Evolutionary conservation across 2,797 vertebrate genomes (phyloP).

Genomic region (Parambassis ranga): DNA sequence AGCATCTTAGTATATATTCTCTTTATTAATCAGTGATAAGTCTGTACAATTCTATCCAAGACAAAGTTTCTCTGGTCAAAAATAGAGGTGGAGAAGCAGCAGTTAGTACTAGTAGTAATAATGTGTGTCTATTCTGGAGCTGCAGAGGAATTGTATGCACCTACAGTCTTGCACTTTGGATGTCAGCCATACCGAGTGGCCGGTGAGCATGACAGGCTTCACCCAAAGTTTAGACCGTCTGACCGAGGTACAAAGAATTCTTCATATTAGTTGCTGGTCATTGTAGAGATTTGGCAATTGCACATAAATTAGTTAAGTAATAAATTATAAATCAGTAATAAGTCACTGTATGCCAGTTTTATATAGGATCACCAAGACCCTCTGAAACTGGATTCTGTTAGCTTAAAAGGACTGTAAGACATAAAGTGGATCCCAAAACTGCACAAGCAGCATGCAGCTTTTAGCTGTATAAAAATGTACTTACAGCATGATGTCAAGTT

Average conservation of each 20-base stretch:
- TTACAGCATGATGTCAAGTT: not conserved
- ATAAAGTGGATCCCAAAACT: too few relatives aligned
- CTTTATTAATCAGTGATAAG: conserved; percentile 14
- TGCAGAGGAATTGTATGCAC: conserved; percentile 27
- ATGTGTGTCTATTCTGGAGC: conserved; percentile 17
- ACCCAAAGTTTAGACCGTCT: not conserved
- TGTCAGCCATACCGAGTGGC: not conserved
- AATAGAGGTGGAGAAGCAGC: not conserved
- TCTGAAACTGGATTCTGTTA: not conserved
- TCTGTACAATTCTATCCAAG: not conserved
- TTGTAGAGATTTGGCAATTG: too few relatives aligned
- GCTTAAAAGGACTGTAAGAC: not conserved
- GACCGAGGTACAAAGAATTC: not conserved
- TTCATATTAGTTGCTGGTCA: not conserved
- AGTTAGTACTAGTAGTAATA: too few relatives aligned
- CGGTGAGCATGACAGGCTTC: not conserved
- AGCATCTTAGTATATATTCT: conserved; percentile 17
- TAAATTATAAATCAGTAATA: not conserved
- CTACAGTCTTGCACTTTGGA: conserved; percentile 11
- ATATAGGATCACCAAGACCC: too few relatives aligned
- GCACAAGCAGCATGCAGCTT: not conserved
- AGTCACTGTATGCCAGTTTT: too few relatives aligned
- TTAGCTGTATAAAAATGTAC: not conserved
- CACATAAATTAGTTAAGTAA: not conserved
- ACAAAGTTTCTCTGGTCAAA: not conserved